phyloP scores from a whole-genome alignment of 2,797 vertebrate genomes.

The Tapera naevia region DNA sequence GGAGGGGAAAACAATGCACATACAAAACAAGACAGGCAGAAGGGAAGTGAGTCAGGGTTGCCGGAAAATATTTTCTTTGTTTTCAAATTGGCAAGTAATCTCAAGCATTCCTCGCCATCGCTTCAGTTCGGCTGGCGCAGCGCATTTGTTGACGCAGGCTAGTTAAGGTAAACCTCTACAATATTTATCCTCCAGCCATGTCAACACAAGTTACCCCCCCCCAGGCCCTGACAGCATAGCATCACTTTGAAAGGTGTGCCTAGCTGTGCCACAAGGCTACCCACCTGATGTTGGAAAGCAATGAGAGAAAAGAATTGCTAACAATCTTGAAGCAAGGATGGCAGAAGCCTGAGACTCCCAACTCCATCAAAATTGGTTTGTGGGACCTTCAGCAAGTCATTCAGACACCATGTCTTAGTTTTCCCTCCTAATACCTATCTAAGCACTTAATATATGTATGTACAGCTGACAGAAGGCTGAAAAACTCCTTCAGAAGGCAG shows the following conservation, averaged over 20 bases:
- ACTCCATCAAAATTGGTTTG: neutral
- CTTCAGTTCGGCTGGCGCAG: neutral
- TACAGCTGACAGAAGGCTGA: neutral
- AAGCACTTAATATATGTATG: rapidly evolving
- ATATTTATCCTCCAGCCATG: neutral
- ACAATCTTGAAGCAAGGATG: neutral
- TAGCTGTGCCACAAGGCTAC: neutral
- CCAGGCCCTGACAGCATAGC: neutral
- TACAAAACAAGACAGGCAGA: neutral
- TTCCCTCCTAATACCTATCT: neutral
- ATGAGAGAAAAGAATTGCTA: neutral
- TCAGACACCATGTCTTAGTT: neutral
- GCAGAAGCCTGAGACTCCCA: neutral
- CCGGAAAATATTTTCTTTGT: conserved; percentile 10
- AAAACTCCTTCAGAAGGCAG: neutral
- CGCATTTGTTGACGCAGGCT: neutral
- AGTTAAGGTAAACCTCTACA: neutral
- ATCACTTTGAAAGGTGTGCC: neutral
- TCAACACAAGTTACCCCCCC: neutral
- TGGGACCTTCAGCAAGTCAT: neutral
- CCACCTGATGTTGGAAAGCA: neutral
- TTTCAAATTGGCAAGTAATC: conserved; percentile 17
- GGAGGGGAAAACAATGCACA: conserved; percentile 21
- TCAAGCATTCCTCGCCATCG: neutral
- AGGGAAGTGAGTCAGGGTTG: conserved; percentile 55